Evolutionary conservation across 2,797 vertebrate species (phyloP).

Genomic region (Austrolebias charrua): DNA sequence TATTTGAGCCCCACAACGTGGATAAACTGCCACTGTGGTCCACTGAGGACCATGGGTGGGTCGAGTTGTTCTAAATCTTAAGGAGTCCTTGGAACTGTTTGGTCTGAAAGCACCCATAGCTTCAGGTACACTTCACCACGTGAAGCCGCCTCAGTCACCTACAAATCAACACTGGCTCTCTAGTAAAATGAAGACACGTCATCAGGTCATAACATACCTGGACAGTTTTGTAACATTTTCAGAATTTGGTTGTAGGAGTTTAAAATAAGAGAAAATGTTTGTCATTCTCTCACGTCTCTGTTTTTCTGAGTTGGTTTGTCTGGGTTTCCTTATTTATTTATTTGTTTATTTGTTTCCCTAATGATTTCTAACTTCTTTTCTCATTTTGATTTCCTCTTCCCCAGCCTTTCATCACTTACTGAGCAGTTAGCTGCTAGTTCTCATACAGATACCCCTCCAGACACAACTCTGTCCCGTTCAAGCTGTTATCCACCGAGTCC

Average conservation of each 20-base stretch:
- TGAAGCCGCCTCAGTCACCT: too few relatives aligned
- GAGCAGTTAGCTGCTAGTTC: conserved; percentile 16
- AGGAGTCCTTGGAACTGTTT: too few relatives aligned
- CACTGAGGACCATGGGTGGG: too few relatives aligned
- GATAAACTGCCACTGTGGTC: too few relatives aligned
- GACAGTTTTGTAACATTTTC: too few relatives aligned
- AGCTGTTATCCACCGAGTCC: conserved; percentile 44
- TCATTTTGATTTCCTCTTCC: conserved; percentile 21
- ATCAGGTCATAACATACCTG: too few relatives aligned
- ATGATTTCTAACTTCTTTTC: neutral
- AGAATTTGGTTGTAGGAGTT: neutral
- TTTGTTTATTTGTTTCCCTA: conserved; percentile 17
- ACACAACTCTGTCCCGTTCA: conserved; percentile 33
- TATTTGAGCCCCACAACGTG: too few relatives aligned
- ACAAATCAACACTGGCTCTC: too few relatives aligned
- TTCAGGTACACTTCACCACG: too few relatives aligned
- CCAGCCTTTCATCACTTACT: conserved; percentile 17
- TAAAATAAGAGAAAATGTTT: neutral
- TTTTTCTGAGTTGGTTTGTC: conserved; percentile 40
- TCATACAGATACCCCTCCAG: conserved; percentile 14
- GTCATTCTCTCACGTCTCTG: conserved; percentile 11
- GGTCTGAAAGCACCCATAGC: too few relatives aligned
- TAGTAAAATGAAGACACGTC: too few relatives aligned
- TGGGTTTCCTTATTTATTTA: conserved; percentile 23
- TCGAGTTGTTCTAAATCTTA: too few relatives aligned